phyloP scores from a whole-genome alignment of 2,113 vertebrate genomes.

The Rallus limicola region DNA sequence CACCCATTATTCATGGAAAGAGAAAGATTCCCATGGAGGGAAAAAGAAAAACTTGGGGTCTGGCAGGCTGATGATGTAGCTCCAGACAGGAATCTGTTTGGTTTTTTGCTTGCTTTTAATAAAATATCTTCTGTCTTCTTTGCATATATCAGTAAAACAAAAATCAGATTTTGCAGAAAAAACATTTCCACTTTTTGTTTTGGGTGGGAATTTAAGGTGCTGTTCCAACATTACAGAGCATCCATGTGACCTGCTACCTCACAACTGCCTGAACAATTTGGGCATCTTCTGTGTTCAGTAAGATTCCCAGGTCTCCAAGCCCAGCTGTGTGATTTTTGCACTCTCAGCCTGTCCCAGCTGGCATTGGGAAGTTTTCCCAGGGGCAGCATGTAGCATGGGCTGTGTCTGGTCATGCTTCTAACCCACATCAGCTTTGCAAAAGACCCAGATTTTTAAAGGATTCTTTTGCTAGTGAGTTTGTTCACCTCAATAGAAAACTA shows the following conservation, averaged over 20 bases:
- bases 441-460: neutral
- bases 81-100: neutral
- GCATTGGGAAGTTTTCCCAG: neutral
- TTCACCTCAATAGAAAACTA: neutral
- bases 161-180: neutral
- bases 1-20: neutral
- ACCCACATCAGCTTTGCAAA: neutral
- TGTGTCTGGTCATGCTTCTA: neutral
- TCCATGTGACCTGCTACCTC: neutral
- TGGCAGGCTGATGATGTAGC: neutral
- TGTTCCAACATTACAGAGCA: neutral
- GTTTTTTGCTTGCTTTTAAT: neutral
- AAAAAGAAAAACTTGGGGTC: neutral
- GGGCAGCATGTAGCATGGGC: neutral
- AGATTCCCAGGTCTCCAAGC: neutral
- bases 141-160: neutral
- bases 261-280: neutral
- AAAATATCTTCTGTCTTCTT: neutral
- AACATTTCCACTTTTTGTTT: neutral
- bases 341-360: neutral
- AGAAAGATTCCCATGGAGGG: neutral
- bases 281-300: neutral
- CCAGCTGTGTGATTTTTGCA: neutral
- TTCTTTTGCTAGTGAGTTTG: conserved; percentile 12
- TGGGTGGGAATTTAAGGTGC: neutral